Evolutionary conservation across 92 coral and sea anemone genomes (phyloP).

Genomic region (Epizoanthus stellaris): DNA sequence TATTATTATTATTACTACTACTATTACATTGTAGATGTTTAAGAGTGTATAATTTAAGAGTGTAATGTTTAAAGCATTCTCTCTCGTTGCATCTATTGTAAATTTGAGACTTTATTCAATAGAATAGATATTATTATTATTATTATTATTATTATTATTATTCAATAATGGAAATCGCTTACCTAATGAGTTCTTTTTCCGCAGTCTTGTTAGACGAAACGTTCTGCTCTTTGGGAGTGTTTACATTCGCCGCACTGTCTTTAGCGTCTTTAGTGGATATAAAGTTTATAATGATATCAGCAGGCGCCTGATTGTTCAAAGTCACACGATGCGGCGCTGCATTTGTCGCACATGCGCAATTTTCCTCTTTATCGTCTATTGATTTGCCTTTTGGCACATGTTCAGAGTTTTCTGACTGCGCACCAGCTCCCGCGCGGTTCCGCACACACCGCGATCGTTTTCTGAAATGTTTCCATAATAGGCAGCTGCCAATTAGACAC

Average conservation of each 20-base stretch:
- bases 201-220: slow-evolving; percentile 42
- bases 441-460: slow-evolving; percentile 57
- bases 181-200: slow-evolving; percentile 46
- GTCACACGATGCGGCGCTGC: slow-evolving; percentile 41
- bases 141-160: neutral
- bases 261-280: slow-evolving; percentile 12
- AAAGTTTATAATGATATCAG: slow-evolving; percentile 41
- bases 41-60: too few relatives aligned
- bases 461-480: slow-evolving; percentile 75
- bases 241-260: slow-evolving; percentile 33
- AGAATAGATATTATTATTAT: neutral
- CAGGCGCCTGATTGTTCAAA: slow-evolving; percentile 41
- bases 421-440: slow-evolving; percentile 44
- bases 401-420: slow-evolving; percentile 35
- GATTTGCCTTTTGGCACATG: slow-evolving; percentile 33
- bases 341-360: slow-evolving; percentile 34
- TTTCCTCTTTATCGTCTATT: slow-evolving; percentile 32
- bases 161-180: neutral
- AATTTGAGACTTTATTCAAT: too few relatives aligned
- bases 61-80: too few relatives aligned
- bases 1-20: too few relatives aligned
- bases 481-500: slow-evolving; percentile 65
- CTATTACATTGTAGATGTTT: too few relatives aligned
- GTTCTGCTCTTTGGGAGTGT: slow-evolving; percentile 35
- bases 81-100: too few relatives aligned